phyloP scores from a whole-genome alignment of 2,888 invertebrate species.

The Ctenicera cuprea region DNA sequence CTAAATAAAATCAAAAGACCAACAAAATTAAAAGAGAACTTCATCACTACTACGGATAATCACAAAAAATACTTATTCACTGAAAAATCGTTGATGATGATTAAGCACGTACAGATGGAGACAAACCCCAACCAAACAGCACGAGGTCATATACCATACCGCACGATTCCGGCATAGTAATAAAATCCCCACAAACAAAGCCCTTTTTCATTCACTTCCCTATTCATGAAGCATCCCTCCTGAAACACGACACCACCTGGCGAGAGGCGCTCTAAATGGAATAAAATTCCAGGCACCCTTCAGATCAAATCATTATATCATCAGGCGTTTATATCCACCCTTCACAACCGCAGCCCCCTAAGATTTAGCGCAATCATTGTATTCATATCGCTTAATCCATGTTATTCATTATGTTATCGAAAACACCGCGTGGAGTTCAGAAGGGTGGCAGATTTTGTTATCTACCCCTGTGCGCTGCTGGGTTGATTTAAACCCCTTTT shows the following conservation, averaged over 20 bases:
- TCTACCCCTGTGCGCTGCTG: slow-evolving; percentile 20
- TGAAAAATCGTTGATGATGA: no score
- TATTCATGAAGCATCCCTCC: slow-evolving; percentile 39
- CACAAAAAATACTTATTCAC: no score
- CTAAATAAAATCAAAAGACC: no score
- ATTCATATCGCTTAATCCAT: slow-evolving; percentile 53
- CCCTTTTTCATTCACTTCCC: slow-evolving; percentile 34
- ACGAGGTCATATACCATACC: not conserved
- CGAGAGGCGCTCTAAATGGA: slow-evolving; percentile 40
- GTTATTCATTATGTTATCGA: slow-evolving; percentile 50
- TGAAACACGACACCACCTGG: slow-evolving; percentile 52
- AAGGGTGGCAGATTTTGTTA: slow-evolving; percentile 34
- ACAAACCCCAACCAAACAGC: no score
- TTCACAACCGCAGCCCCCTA: slow-evolving; percentile 49
- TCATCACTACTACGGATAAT: no score
- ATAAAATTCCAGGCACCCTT: slow-evolving; percentile 48
- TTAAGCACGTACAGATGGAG: no score
- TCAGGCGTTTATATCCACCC: slow-evolving; percentile 50
- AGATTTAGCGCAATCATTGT: slow-evolving; percentile 52
- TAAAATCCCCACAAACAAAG: slow-evolving; percentile 41
- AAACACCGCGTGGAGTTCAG: slow-evolving; percentile 31
- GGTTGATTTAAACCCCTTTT: slow-evolving; percentile 1
- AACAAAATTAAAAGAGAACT: no score
- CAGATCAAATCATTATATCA: slow-evolving; percentile 53
- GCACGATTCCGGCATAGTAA: slow-evolving; percentile 35